Evolutionary conservation across 2,888 invertebrate genomes (phyloP), one percentile per base, ranked within the genome.

Genomic region (Hypolimnas misippus): DNA sequence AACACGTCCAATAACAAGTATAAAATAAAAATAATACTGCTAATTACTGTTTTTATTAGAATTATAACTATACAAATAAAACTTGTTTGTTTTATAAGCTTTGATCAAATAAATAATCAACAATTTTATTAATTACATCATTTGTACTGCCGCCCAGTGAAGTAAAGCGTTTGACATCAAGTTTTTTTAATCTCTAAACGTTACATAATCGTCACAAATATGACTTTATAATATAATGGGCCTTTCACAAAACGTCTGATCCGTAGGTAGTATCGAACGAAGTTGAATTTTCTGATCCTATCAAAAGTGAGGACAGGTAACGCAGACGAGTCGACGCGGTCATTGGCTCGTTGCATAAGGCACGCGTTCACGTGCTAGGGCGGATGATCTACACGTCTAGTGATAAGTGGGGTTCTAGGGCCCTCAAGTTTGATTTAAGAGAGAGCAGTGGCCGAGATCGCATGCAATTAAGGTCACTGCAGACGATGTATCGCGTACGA

Each of bases 401-500:
- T 70, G 75, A 79, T 81, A 91, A 87, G 89, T 90, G 76, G 89
- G 86, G 85, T 81, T 92, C 83, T 88, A 89, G 91, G 91, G 88
- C 90, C 84, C 74, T 77, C 76, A 73, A 88, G 89, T 82, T 92
- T 91, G 89, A 87, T 88, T 91, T 90, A 83, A 91, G 90, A 90
- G 90, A 91, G 90, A 91, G 89, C 84, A 89, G 83, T 74, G 86
- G 73, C 90, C 86, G 79, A 86, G 86, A 86, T 88, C 76, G 80
- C 77, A 70, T 70, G 80, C 81, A 86, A 91, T 92, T 91, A 91
- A 82, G 91, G 90, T 84, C 90, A 87, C 68, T 83, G 83, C 81
- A 88, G 78, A 82, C 83, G 76, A 83, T 83, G 80, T 80, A 81
- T 79, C 82, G 79, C 78, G 76, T 69, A 70, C 71, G 70, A 75